phyloP scores from a whole-genome alignment of 2,888 invertebrate genomes.

The Drosophila engyochracea region DNA sequence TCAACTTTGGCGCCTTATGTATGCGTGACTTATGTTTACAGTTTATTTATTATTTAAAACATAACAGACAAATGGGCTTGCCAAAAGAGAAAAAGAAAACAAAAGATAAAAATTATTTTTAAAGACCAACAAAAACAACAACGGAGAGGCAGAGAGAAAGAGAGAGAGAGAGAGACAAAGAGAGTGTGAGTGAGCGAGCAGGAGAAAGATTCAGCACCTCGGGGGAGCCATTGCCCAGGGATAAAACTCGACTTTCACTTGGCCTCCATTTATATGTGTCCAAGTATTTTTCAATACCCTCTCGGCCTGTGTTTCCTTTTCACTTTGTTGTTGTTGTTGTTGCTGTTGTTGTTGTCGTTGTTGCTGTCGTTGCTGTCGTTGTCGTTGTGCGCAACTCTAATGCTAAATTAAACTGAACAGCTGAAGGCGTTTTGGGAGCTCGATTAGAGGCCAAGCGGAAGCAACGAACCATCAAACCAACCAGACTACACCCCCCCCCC shows the following conservation, averaged over 20 bases:
- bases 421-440: constrained; percentile 60
- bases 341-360: rapidly evolving
- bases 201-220: constrained; percentile 19
- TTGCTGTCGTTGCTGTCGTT: not conserved
- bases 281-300: constrained; percentile 53
- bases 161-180: not conserved
- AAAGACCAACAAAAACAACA: constrained; percentile 23
- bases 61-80: constrained; percentile 65
- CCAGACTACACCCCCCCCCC: not conserved
- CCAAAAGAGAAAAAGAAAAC: not conserved
- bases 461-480: constrained; percentile 21
- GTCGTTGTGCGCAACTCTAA: constrained; percentile 43
- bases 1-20: constrained; percentile 69
- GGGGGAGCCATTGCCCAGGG: constrained; percentile 25
- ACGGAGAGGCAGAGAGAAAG: not conserved
- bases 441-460: constrained; percentile 63
- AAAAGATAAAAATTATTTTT: constrained; percentile 55
- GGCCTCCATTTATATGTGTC: constrained; percentile 61
- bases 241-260: constrained; percentile 39
- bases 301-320: not conserved
- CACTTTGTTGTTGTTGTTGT: not conserved
- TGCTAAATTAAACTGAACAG: constrained; percentile 63
- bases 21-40: constrained; percentile 81
- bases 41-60: constrained; percentile 79
- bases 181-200: not conserved